Percentiles rank a stretch among this genome's conserved stretches.
These are phyloP conservation scores for Pseudolaguvia tuberculata DNA, from an alignment of 2,113 vertebrate species.

Conservation along the genomic window DNA sequence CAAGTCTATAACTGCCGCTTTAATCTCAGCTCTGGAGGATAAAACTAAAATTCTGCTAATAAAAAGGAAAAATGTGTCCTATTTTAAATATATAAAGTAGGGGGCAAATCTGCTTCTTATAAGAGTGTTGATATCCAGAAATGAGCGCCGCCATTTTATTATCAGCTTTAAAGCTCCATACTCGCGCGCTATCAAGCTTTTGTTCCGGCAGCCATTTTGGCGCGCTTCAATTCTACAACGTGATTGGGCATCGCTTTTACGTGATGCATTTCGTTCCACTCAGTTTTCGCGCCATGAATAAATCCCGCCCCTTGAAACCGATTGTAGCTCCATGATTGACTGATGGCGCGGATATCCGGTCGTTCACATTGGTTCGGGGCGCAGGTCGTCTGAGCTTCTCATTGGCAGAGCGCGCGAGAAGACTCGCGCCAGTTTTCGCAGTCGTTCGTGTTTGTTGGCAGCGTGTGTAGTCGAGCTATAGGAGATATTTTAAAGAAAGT, in stretches of 20 bases:
- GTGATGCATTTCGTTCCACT: conserved; percentile 38
- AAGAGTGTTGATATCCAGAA: not conserved
- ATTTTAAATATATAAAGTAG: no score
- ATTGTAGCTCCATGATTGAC: conserved; percentile 59
- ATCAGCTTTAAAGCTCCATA: not conserved
- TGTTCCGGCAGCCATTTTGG: conserved; percentile 53
- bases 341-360: conserved; percentile 59
- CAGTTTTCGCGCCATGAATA: conserved; percentile 62
- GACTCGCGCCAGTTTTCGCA: conserved; percentile 81
- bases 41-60: no score
- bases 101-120: not conserved
- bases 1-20: no score
- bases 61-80: no score
- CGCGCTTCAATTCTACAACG: conserved; percentile 56
- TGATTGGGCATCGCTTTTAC: conserved; percentile 53
- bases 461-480: conserved; percentile 35
- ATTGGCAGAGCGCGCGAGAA: conserved; percentile 65
- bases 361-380: conserved; percentile 44
- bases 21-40: no score
- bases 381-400: not conserved
- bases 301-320: conserved; percentile 38
- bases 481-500: not conserved
- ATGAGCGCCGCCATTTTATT: conserved; percentile 13
- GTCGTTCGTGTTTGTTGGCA: conserved; percentile 12
- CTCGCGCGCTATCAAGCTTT: not conserved